Evolutionary conservation across 2,113 vertebrate genomes (phyloP).

Genomic region (Hiodon alosoides): DNA sequence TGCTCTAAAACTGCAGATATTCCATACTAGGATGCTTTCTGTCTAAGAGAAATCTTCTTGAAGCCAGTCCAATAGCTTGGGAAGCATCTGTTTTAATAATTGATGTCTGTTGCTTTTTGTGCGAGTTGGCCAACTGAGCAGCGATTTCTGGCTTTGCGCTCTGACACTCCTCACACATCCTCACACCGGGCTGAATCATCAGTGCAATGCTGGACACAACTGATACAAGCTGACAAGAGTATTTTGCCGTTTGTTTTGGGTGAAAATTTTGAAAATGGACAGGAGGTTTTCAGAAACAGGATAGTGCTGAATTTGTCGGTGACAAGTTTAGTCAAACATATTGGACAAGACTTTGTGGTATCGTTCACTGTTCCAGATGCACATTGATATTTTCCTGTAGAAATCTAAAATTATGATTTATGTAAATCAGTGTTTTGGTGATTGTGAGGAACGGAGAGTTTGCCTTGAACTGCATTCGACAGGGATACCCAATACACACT

Average conservation of each 20-base stretch:
- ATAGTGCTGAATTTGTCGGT: background rate
- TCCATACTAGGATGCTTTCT: background rate
- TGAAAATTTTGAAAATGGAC: no score
- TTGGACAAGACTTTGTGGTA: no score
- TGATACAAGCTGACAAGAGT: background rate
- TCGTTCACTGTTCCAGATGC: no score
- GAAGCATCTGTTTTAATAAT: slow-evolving; percentile 42
- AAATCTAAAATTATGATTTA: no score
- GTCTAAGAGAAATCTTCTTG: slow-evolving; percentile 20
- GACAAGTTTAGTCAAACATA: no score
- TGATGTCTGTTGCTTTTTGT: slow-evolving; percentile 16
- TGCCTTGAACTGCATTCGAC: no score
- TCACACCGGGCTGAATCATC: background rate
- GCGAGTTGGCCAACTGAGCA: slow-evolving; percentile 17
- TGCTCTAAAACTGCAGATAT: background rate
- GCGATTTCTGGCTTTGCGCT: slow-evolving; percentile 7
- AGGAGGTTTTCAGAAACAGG: no score
- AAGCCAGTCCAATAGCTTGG: slow-evolving; percentile 32
- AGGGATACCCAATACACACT: no score
- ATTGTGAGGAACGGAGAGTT: no score
- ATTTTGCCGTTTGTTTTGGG: background rate
- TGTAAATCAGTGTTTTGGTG: no score
- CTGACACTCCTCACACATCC: background rate
- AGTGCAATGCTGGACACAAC: no score
- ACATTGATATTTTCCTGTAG: no score